Base-by-base conservation (phyloP, 2,113 vertebrate genomes). In the Bungarus multicinctus region DNA sequence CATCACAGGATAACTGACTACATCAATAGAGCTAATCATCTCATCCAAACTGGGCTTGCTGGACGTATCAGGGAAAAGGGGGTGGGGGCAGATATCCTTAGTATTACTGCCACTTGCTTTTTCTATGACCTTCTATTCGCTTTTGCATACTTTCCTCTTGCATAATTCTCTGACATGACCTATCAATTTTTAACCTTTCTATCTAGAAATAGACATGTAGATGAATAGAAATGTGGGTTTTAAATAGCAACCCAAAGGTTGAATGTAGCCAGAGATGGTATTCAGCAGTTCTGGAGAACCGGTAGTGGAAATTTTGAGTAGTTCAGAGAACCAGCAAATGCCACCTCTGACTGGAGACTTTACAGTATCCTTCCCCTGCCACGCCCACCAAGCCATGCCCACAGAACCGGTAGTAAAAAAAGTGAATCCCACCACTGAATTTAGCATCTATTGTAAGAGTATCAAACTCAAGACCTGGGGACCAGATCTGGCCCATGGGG, bases 1-100 rank as follows among this genome's bases (percentile, higher is more conserved):
- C 93, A 53, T 85, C 90, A 53, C 54, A 64, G 87, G 50, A 25
- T 43, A 52, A 45, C 87, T 47, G 4, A 50, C 87, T 85, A 85
- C n/a, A 86, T 91, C 93, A 89, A 43, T 85, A 85, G 25, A 27
- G 14, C n/a, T 91, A 60, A 93, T 89, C 90, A 30, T 57, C 87
- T 5, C 60, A 8, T 39, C 53, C n/a, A 22, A 30, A n/a, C n/a
- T 34, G 60, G 60, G 50, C 87, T 88, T 92, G 53, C 52, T 81
- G 34, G 87, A 55, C 22, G 25, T 23, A 20, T 27, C 34, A 47
- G 54, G 90, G 50, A 11, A 55, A 85, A 30, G 2, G 58, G 10
- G 23, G 5, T 0, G 5, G 81, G 25, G 7, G 16, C 10, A 87
- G 45, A 87, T 87, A 52, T 87, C 27, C 27, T 30, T 50, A 52